These are phyloP conservation scores for Dromiciops gliroides DNA, from an alignment of 2,113 vertebrate genomes.

Conservation along the genomic window DNA sequence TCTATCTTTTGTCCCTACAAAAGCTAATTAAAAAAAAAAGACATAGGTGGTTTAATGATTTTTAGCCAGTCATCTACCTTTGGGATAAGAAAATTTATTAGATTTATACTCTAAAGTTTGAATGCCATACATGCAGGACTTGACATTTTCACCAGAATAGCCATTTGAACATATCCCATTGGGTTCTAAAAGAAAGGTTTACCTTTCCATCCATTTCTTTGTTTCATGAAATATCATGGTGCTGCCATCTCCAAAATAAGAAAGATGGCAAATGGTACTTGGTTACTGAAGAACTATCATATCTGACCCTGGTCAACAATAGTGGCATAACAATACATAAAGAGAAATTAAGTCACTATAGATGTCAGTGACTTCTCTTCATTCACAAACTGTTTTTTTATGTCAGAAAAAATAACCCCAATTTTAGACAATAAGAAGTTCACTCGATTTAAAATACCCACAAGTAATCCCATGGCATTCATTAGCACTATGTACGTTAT, in stretches of 20 bases:
- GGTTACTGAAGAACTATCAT: neutral
- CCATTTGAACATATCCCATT: slow-evolving; percentile 9
- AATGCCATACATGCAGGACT: neutral
- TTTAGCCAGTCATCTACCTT: slow-evolving; percentile 25
- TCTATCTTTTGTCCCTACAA: neutral
- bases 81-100: neutral
- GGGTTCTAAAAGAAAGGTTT: slow-evolving; percentile 5
- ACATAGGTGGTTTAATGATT: neutral
- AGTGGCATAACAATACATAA: neutral
- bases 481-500: neutral
- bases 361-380: neutral
- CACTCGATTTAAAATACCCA: neutral
- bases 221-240: neutral
- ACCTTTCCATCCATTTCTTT: slow-evolving; percentile 17
- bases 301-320: neutral
- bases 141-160: neutral
- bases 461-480: neutral
- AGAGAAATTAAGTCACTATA: neutral
- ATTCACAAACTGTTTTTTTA: neutral
- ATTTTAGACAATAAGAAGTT: neutral
- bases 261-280: slow-evolving; percentile 14
- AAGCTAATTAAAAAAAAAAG: slow-evolving; percentile 28
- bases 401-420: neutral
- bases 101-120: neutral
- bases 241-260: slow-evolving; percentile 27